These are phyloP conservation scores for Nasonia vitripennis DNA, from an alignment of 1,140 invertebrate species.

Conservation along the genomic window DNA sequence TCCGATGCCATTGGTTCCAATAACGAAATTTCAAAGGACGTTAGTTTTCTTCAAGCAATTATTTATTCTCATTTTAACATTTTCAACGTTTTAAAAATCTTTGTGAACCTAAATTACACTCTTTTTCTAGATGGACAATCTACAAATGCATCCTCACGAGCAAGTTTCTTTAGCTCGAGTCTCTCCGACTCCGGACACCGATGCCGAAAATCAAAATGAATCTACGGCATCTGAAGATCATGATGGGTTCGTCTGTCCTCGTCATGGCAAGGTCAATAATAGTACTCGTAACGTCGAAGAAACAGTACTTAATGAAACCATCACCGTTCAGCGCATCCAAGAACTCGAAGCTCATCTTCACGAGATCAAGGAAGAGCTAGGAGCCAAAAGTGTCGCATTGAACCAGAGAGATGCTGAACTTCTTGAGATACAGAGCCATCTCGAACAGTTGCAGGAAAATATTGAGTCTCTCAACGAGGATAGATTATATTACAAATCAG, in stretches of 20 bases:
- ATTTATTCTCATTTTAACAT: neutral
- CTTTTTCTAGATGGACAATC: constrained; percentile 17
- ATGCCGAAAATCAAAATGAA: neutral
- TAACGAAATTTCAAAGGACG: constrained; percentile 43
- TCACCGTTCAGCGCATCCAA: constrained; percentile 48
- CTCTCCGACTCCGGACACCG: neutral
- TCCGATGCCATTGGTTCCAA: constrained; percentile 49
- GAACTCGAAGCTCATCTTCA: constrained; percentile 77
- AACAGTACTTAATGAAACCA: neutral
- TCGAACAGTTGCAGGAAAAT: constrained; percentile 76
- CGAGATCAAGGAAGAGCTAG: constrained; percentile 74
- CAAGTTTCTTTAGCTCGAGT: constrained; percentile 4
- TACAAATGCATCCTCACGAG: neutral
- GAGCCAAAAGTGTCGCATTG: constrained; percentile 74
- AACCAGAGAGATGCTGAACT: constrained; percentile 76
- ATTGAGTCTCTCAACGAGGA: constrained; percentile 76
- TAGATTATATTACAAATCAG: constrained; percentile 77
- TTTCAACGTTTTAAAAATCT: neutral
- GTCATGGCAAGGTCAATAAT: constrained; percentile 28
- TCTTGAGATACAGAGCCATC: constrained; percentile 76
- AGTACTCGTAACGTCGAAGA: neutral
- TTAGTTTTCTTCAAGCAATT: constrained; percentile 21
- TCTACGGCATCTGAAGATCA: constrained; percentile 15
- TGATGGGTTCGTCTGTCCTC: constrained; percentile 40
- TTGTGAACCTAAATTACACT: neutral